phyloP scores from a whole-genome alignment of 2,113 vertebrate species.

The Corapipo altera region DNA sequence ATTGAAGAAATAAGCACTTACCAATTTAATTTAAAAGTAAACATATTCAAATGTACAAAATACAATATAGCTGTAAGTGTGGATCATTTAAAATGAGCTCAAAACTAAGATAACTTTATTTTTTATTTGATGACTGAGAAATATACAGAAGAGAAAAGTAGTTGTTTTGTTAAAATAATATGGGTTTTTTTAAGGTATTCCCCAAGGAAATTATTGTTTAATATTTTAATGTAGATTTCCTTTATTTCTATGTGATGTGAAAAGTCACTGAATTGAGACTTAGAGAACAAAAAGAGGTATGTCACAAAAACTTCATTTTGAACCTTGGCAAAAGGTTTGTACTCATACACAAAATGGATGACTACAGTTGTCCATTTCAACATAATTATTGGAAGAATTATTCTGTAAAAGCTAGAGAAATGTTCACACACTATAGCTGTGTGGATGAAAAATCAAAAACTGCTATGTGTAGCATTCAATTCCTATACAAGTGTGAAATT shows the following conservation, averaged over 20 bases:
- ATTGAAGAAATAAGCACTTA: not conserved
- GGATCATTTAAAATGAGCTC: not conserved
- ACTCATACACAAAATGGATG: not conserved
- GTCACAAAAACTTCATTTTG: not conserved
- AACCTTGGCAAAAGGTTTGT: not conserved
- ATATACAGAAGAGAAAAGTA: not conserved
- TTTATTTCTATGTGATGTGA: not conserved
- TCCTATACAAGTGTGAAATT: not conserved
- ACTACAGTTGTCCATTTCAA: not conserved
- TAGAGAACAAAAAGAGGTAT: not conserved
- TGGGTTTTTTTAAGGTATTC: not conserved
- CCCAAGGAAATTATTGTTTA: not conserved
- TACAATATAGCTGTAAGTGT: not conserved
- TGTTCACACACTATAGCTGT: rapidly evolving
- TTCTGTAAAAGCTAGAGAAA: not conserved
- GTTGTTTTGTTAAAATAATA: not conserved
- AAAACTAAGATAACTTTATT: not conserved
- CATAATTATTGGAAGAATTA: not conserved
- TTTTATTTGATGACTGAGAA: not conserved
- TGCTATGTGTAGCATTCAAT: rapidly evolving
- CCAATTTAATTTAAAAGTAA: not conserved
- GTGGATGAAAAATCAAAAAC: not conserved
- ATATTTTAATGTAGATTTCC: not conserved
- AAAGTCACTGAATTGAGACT: not conserved
- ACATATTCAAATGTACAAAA: not conserved